These are phyloP conservation scores for Lathamus discolor DNA, from an alignment of 2,113 vertebrate species.

Conservation along the genomic window DNA sequence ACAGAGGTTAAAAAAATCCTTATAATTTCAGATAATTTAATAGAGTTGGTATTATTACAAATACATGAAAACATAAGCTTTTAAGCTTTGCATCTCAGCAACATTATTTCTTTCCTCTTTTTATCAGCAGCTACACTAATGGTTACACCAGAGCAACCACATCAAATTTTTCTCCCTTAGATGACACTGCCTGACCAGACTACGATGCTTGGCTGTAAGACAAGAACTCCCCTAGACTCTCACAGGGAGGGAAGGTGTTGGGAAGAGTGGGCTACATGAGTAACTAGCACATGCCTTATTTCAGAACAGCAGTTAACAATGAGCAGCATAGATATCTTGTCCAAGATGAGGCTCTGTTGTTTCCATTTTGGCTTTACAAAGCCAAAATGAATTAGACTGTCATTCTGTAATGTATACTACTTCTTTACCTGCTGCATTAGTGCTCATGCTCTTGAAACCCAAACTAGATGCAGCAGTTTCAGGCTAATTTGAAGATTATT, in stretches of 20 bases:
- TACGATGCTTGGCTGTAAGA: not conserved
- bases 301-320: not conserved
- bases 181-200: not conserved
- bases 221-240: not conserved
- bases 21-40: not conserved
- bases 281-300: not conserved
- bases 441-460: not conserved
- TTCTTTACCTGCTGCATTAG: not conserved
- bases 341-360: not conserved
- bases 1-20: not conserved
- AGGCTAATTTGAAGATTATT: not conserved
- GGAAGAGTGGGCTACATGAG: not conserved
- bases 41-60: not conserved
- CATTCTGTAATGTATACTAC: not conserved
- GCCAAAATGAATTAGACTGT: not conserved
- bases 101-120: not conserved
- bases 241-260: not conserved
- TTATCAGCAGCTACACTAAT: not conserved
- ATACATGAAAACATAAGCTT: not conserved
- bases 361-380: not conserved
- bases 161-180: not conserved
- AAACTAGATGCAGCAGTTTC: not conserved
- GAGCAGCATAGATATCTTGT: not conserved
- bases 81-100: not conserved
- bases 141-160: not conserved